Conservation (phyloP, 1,140 invertebrate species). For the Plutomurus gul region DNA sequence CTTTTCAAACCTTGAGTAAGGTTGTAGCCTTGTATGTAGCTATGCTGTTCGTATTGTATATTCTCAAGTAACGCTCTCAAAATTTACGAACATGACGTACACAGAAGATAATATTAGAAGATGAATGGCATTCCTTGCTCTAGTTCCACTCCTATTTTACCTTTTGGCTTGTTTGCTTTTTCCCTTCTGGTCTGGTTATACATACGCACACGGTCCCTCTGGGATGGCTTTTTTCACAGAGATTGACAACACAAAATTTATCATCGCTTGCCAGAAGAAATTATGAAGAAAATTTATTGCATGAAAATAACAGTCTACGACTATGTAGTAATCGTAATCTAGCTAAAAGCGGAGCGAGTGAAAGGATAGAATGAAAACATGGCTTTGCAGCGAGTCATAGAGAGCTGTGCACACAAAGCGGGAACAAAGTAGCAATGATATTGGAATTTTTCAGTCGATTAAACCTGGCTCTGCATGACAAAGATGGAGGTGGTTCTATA, state of each 20-base stretch:
- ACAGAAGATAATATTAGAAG: neutral
- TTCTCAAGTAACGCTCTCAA: too few relatives aligned
- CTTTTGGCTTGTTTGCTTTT: neutral
- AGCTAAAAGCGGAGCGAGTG: neutral
- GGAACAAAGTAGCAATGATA: too few relatives aligned
- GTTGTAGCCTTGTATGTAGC: too few relatives aligned
- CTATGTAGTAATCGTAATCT: neutral
- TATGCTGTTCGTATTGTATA: too few relatives aligned
- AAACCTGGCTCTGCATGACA: too few relatives aligned
- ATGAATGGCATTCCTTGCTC: neutral
- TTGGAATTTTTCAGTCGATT: too few relatives aligned
- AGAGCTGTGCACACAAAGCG: neutral
- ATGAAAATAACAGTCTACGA: neutral
- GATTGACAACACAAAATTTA: slow-evolving; percentile 27
- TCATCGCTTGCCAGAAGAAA: slow-evolving; percentile 24
- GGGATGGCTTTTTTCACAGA: neutral
- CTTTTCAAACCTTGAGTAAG: too few relatives aligned
- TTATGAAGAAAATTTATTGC: slow-evolving; percentile 14
- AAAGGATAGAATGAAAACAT: too few relatives aligned
- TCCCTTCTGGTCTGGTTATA: neutral
- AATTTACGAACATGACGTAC: neutral
- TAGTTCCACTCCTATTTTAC: neutral
- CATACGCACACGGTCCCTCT: neutral
- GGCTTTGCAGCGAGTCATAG: neutral
- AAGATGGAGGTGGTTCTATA: too few relatives aligned